Base-by-base conservation (phyloP, 1,140 invertebrate species). In the Dinothrombium tinctorium region DNA sequence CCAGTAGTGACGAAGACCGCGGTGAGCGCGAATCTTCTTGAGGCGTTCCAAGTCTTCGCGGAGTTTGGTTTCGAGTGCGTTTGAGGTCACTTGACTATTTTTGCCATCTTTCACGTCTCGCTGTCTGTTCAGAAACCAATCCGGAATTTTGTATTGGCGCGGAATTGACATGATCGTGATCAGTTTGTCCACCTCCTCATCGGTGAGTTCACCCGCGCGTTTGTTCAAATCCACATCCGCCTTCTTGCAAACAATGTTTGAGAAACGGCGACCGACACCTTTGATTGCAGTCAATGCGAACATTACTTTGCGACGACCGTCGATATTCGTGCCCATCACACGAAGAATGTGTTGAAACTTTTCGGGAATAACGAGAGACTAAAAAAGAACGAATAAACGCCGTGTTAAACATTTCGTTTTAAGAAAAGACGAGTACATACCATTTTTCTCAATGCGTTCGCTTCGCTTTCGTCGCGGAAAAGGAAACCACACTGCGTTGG, bases 341-440 rank as follows among this genome's bases (percentile, higher is more conserved):
- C 92, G 92, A 69, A 96, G 75, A 74, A 98, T 98, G 69, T 98
- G 92, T 65, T 96, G 89, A 60, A 98, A 98, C 61, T 94, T 95
- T 51, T 95, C 89, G 54, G 92, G 89, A 53, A 95, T 76, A 33
- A 98, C 81, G 53, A 98, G 69, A 28, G 44, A 43, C 54, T 52
- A 15, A 6, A 38, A 14, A 38, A 25, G 26, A 38, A 35, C 28
- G 4, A 11, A 11, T 4, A n/a, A 2, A n/a, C 28, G 11, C 12
- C 28, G 2, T 2, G 28, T 15, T 29, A 4, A 29, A 29, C 28
- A 29, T n/a, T n/a, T n/a, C n/a, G n/a, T n/a, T n/a, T n/a, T n/a
- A n/a, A n/a, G n/a, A n/a, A n/a, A n/a, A n/a, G n/a, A n/a, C n/a
- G n/a, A n/a, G n/a, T n/a, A n/a, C n/a, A n/a, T n/a, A n/a, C n/a